Conservation (phyloP, 2,797 vertebrate species). For the Lepilemur ruficaudatus region DNA sequence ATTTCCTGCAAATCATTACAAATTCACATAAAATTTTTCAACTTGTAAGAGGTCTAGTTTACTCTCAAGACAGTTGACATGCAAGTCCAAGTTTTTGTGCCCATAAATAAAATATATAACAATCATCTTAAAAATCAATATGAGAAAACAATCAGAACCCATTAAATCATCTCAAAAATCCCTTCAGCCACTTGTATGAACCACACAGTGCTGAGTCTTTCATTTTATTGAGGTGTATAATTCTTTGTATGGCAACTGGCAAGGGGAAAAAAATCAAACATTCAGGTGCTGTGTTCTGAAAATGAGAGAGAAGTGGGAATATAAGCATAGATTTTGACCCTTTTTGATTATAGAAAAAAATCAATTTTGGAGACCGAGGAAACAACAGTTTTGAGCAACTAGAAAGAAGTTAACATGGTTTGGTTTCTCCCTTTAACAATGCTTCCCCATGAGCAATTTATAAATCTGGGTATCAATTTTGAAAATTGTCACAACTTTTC, state of each 20-base stretch:
- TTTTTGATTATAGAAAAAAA: slow-evolving; percentile 41
- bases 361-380: background rate
- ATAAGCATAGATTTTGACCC: slow-evolving; percentile 10
- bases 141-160: slow-evolving; percentile 87
- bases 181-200: slow-evolving; percentile 89
- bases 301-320: slow-evolving; percentile 78
- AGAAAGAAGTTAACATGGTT: background rate
- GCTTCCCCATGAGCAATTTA: slow-evolving; percentile 52
- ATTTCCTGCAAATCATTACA: slow-evolving; percentile 42
- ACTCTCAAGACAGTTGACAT: slow-evolving; percentile 42
- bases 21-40: slow-evolving; percentile 40
- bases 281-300: slow-evolving; percentile 81
- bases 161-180: slow-evolving; percentile 88
- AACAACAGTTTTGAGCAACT: slow-evolving; percentile 5
- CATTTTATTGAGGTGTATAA: slow-evolving; percentile 91
- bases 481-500: slow-evolving; percentile 29
- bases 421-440: background rate
- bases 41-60: slow-evolving; percentile 1
- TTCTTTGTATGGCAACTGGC: slow-evolving; percentile 85
- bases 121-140: slow-evolving; percentile 92
- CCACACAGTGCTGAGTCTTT: slow-evolving; percentile 83
- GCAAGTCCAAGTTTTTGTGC: slow-evolving; percentile 75
- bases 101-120: slow-evolving; percentile 90
- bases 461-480: slow-evolving; percentile 36
- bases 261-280: slow-evolving; percentile 88